Evolutionary conservation across 2,113 vertebrate species (phyloP), one percentile per base, ranked within the genome.

Genomic region (Gambusia holbrooki): DNA sequence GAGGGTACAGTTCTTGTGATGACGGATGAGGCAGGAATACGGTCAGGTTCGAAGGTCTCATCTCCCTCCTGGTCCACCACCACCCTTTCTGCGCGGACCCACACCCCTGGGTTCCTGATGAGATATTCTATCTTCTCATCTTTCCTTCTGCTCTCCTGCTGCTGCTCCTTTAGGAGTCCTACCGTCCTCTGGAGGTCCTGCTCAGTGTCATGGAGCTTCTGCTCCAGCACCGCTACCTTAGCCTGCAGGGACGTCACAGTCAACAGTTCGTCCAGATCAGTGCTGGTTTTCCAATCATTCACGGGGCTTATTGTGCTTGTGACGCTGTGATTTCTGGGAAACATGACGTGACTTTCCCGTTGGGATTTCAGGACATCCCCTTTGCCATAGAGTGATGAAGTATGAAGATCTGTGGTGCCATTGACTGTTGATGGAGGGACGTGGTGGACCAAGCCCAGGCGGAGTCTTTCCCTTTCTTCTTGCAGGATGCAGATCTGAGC

Each of bases 211-310:
- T 89, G 92, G 78, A 99, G 90, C 74, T 95, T 94, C 69, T 96
- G 93, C 88, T 97, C 95, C 48, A 98, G 86, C n/a, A 70, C 86
- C 0, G 89, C 88, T 27, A 98, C 84, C 84, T 95, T 97, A 72
- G 91, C 95, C 82, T 95, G 95, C 83, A 98, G 94, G 0, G 80
- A 87, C 0, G 90, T 86, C 4, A 96, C 84, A 0, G 88, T 86
- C 0, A 91, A 65, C 0, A 92, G 81, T 30, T 94, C 93, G 4
- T 93, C 90, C 72, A 91, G 84, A 62, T 94, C 91, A 30, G 91
- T 89, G 30, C 90, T 91, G 11, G 77, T 84, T 86, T 88, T 93
- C 93, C 93, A 93, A 77, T 92, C 91, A 1, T 87, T 88, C 5
- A 65, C 61, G 14, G 82, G 72, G 71, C 79, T 86, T 7, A 70